Conservation (phyloP, 1,140 invertebrate genomes). For the Gerris buenoi region DNA sequence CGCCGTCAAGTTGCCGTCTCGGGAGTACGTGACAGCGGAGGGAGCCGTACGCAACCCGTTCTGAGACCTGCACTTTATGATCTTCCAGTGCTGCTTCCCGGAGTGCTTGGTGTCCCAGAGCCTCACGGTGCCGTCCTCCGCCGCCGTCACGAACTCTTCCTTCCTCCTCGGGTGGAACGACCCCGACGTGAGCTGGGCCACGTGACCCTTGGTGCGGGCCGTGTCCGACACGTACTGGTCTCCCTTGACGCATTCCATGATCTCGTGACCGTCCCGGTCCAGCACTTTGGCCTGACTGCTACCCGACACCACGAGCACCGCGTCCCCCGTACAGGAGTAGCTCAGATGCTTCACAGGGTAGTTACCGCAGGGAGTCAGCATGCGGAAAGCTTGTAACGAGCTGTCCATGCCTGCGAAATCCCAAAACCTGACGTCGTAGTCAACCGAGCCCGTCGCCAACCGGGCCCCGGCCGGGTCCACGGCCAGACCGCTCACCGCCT, state of each 20-base stretch:
- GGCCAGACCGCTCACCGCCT: slow-evolving; percentile 72
- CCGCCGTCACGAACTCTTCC: slow-evolving; percentile 88
- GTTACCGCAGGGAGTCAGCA: slow-evolving; percentile 82
- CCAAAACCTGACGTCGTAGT: slow-evolving; percentile 94
- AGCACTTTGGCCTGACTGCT: slow-evolving; percentile 83
- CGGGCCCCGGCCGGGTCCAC: slow-evolving; percentile 85
- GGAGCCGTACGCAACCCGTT: slow-evolving; percentile 81
- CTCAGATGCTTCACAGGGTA: slow-evolving; percentile 82
- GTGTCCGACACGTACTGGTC: slow-evolving; percentile 95
- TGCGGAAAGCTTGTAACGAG: slow-evolving; percentile 76
- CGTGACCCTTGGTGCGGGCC: slow-evolving; percentile 89
- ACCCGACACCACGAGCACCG: slow-evolving; percentile 85
- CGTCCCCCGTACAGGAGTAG: slow-evolving; percentile 87
- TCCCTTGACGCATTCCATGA: slow-evolving; percentile 87
- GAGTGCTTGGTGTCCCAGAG: slow-evolving; percentile 73
- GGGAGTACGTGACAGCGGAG: slow-evolving; percentile 64
- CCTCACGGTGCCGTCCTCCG: slow-evolving; percentile 80
- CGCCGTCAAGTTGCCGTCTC: slow-evolving; percentile 77
- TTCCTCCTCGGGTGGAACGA: slow-evolving; percentile 84
- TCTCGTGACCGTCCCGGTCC: slow-evolving; percentile 90
- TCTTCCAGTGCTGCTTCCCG: slow-evolving; percentile 56
- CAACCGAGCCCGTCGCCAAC: slow-evolving; percentile 79
- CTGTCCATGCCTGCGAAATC: slow-evolving; percentile 97
- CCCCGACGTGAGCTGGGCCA: slow-evolving; percentile 75
- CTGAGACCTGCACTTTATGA: slow-evolving; percentile 79